Base-by-base conservation (phyloP, 2,888 invertebrate genomes). In the Scaptomyza polygonia region DNA sequence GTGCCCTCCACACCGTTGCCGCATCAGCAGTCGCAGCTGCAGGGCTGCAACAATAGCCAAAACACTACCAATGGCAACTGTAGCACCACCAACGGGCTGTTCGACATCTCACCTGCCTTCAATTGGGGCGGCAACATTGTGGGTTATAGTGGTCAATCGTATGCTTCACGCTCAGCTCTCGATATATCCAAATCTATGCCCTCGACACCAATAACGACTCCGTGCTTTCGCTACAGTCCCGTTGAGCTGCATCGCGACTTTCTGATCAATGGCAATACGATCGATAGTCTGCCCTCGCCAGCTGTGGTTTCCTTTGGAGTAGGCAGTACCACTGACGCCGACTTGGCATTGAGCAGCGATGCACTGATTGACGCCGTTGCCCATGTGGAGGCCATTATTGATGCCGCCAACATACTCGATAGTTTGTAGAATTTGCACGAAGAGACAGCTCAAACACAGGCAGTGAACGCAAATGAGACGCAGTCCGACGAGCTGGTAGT, bases 131-230 rank as follows among this genome's bases (percentile, higher is more conserved):
- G 47, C 43, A 69, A 40, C 42, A 71, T 55, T 48, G 53, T 56
- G 11, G 39, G 47, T n/a, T 80, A 84, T 32, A 48, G 52, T 0
- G 63, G 44, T 5, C 73, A 69, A 3, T 62, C 87, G 4, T 82
- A 71, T 18, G 58, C 61, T 9, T 39, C 86, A 0, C 82, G 88
- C 34, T 81, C 75, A 16, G 70, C 81, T n/a, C 93, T 93, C 76
- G 93, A 94, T 40, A 93, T 93, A 77, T 95, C 95, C 12, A 94
- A 95, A 88, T 96, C 96, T 0, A 96, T 96, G 91, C 96, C 96
- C 25, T 95, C 95, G 2, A 95, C 95, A 16, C 96, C 96, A 14
- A 93, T 94, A 78, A 90, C 86, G 90, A 93, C 93, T 43, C 90
- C 89, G 8, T 82, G 86, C 58, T 94, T 94, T 79, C 93, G 94